A percentile compares a stretch with the other conserved stretches of the same genome.
Conservation (phyloP, 1,140 invertebrate species). For the Cydia splendana region DNA sequence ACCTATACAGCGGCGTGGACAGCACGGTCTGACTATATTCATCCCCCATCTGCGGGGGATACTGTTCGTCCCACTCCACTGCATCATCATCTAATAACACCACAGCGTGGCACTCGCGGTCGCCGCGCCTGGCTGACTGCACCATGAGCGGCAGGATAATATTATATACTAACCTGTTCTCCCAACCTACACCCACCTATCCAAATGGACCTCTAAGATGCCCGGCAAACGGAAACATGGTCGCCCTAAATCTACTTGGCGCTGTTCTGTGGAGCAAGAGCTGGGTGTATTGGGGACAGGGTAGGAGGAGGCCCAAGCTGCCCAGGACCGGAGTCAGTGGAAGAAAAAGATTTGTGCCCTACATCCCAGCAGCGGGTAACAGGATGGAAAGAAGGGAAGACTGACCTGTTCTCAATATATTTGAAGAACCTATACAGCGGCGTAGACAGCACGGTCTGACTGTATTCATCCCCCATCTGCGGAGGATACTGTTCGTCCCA, state of each 20-base stretch:
- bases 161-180: no score
- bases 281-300: no score
- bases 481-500: constrained; percentile 99
- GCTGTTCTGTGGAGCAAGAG: no score
- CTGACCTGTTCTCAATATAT: constrained; percentile 97
- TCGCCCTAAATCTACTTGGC: no score
- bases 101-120: constrained; percentile 95
- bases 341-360: no score
- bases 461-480: constrained; percentile 99
- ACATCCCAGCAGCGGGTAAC: no score
- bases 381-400: background rate
- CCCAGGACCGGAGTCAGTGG: no score
- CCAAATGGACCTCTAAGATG: no score
- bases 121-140: constrained; percentile 93
- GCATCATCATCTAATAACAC: constrained; percentile 82
- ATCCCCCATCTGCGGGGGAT: constrained; percentile 99
- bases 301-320: no score
- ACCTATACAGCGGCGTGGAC: constrained; percentile 91
- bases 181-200: no score
- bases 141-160: no score
- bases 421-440: constrained; percentile 99
- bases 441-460: constrained; percentile 92
- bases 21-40: constrained; percentile 98
- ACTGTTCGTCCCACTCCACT: constrained; percentile 99
- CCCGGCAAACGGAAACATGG: no score